Evolutionary conservation across 2,888 invertebrate species (phyloP).

Genomic region (Steinernema scapterisci): DNA sequence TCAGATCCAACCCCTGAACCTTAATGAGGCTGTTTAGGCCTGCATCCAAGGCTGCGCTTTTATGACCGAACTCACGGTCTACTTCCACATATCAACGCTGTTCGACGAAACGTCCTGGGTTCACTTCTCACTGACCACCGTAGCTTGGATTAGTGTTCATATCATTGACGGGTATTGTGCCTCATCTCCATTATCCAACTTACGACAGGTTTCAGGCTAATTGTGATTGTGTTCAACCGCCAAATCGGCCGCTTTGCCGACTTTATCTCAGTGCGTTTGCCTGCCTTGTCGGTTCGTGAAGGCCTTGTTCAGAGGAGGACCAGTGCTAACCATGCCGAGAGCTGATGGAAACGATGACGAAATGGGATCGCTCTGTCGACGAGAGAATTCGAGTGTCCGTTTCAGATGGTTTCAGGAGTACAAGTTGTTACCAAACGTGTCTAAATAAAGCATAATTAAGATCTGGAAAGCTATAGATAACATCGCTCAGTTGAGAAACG

Average conservation of each 20-base stretch:
- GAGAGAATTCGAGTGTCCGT: too few species aligned
- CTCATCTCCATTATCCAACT: background rate
- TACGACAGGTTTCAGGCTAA: background rate
- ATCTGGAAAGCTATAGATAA: too few species aligned
- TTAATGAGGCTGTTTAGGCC: background rate
- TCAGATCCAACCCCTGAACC: too few species aligned
- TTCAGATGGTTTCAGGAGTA: too few species aligned
- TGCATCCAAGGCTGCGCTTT: background rate
- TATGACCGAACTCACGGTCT: background rate
- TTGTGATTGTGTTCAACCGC: background rate
- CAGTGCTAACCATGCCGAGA: too few species aligned
- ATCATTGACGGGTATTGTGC: constrained; percentile 16
- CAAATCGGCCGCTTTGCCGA: background rate
- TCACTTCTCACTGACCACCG: background rate
- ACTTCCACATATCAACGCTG: background rate
- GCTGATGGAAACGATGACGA: too few species aligned
- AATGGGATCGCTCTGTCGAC: too few species aligned
- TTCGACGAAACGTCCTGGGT: background rate
- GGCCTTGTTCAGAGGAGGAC: too few species aligned
- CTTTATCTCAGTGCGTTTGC: background rate
- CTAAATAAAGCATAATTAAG: too few species aligned
- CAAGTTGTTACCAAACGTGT: too few species aligned
- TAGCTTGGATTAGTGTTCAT: constrained; percentile 1
- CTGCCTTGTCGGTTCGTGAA: too few species aligned
- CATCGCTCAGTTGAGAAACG: too few species aligned